These are phyloP conservation scores for Lacerta viridis DNA, from an alignment of 2,797 vertebrate species.

Conservation along the genomic window DNA sequence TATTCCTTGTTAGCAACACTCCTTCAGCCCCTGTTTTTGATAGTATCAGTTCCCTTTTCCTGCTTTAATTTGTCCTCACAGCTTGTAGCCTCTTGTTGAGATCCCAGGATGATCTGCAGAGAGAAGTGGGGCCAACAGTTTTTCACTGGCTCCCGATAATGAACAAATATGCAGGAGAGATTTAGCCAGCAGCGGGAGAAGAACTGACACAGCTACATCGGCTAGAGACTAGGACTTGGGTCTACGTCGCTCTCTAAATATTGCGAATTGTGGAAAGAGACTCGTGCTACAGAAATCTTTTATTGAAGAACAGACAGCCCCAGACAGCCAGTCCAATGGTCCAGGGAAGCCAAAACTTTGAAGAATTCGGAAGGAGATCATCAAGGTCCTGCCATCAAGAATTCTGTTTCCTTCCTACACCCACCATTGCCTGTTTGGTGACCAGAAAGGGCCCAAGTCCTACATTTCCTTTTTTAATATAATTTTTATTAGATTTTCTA, in stretches of 20 bases:
- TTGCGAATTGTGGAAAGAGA: too few species aligned
- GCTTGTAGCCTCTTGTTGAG: slow-evolving; percentile 44
- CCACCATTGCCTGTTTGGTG: too few species aligned
- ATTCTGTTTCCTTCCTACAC: too few species aligned
- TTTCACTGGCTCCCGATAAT: slow-evolving; percentile 48
- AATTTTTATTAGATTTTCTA: too few species aligned
- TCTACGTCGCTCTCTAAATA: background rate
- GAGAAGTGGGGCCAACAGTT: slow-evolving; percentile 39
- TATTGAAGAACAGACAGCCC: too few species aligned
- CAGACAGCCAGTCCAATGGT: background rate
- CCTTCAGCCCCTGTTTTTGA: slow-evolving; percentile 29
- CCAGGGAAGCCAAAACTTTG: background rate
- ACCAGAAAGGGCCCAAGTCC: background rate
- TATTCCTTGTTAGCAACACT: slow-evolving; percentile 56
- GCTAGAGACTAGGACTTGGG: background rate
- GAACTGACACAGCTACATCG: background rate
- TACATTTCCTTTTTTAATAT: too few species aligned
- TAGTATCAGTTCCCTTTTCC: slow-evolving; percentile 54
- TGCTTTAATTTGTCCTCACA: slow-evolving; percentile 36
- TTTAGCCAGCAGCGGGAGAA: slow-evolving; percentile 9
- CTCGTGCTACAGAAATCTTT: background rate
- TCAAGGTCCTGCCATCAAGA: background rate
- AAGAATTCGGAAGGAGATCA: background rate
- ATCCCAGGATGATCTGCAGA: slow-evolving; percentile 32
- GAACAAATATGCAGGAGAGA: slow-evolving; percentile 46